Conservation (phyloP, 2,888 invertebrate species). For the Tipula unca region DNA sequence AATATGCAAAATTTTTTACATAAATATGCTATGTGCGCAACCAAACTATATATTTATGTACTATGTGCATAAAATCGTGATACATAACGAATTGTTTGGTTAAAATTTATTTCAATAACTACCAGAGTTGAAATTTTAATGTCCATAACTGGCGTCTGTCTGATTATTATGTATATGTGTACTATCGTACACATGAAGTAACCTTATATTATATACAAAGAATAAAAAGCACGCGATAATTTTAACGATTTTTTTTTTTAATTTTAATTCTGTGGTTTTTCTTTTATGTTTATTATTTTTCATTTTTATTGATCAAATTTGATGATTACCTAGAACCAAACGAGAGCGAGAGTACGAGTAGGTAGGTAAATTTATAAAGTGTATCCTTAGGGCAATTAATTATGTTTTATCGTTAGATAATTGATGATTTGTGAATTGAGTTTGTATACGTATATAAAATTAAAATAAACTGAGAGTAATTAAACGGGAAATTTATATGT, state of each 20-base stretch:
- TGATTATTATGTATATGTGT: not conserved
- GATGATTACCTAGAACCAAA: not conserved
- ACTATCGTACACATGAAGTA: not conserved
- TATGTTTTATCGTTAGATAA: not conserved
- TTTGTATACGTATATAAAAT: too few species aligned
- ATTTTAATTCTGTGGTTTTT: not conserved
- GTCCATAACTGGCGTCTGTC: not conserved
- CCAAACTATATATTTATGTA: not conserved
- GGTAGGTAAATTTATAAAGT: not conserved
- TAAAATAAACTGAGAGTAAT: not conserved
- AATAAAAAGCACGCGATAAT: not conserved
- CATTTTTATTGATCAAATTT: not conserved
- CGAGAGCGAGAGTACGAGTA: not conserved
- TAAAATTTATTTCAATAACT: not conserved
- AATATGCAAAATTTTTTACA: not conserved
- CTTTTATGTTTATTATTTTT: not conserved
- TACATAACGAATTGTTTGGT: not conserved
- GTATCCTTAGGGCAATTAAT: not conserved
- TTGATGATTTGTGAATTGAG: not conserved
- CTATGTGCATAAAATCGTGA: not conserved
- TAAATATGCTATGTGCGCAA: not conserved
- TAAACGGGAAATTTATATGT: not conserved
- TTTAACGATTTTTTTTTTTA: not conserved
- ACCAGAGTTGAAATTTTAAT: not conserved
- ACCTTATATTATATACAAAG: not conserved